Percentiles rank a stretch among this genome's conserved stretches.
Conservation (phyloP, 2,797 vertebrate species). For the Petrocephalus schoutedeni region DNA sequence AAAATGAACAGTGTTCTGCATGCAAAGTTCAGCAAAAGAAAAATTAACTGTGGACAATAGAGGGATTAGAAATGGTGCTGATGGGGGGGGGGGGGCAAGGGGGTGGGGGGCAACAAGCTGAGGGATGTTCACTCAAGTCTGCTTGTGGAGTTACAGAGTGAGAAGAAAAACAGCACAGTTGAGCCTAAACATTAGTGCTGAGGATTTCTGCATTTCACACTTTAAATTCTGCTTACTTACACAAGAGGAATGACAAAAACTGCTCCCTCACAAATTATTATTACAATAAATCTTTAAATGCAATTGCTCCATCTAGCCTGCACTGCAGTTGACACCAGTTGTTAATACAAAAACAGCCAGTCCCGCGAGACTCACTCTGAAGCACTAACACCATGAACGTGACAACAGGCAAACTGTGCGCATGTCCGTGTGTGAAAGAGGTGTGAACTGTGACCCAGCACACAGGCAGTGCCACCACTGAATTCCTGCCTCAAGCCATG, state of each 20-base stretch:
- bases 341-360: slow-evolving; percentile 35
- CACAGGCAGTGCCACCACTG: background rate
- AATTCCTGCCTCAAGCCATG: background rate
- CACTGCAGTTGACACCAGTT: slow-evolving; percentile 22
- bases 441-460: background rate
- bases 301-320: background rate
- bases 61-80: slow-evolving; percentile 24
- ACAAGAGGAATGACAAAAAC: background rate
- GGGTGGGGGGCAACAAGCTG: slow-evolving; percentile 23
- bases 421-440: background rate
- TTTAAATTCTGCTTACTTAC: background rate
- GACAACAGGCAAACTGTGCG: slow-evolving; percentile 44
- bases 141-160: slow-evolving; percentile 17
- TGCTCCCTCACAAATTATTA: background rate
- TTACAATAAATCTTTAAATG: background rate
- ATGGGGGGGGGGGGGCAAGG: background rate
- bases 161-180: slow-evolving; percentile 37
- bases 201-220: slow-evolving; percentile 7
- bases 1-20: background rate
- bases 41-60: slow-evolving; percentile 15
- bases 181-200: background rate
- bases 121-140: slow-evolving; percentile 32
- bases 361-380: slow-evolving; percentile 33
- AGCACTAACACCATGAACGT: slow-evolving; percentile 40
- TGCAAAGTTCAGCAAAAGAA: slow-evolving; percentile 22